Conservation (phyloP, 1,140 invertebrate genomes). For the Plutomurus gul region DNA sequence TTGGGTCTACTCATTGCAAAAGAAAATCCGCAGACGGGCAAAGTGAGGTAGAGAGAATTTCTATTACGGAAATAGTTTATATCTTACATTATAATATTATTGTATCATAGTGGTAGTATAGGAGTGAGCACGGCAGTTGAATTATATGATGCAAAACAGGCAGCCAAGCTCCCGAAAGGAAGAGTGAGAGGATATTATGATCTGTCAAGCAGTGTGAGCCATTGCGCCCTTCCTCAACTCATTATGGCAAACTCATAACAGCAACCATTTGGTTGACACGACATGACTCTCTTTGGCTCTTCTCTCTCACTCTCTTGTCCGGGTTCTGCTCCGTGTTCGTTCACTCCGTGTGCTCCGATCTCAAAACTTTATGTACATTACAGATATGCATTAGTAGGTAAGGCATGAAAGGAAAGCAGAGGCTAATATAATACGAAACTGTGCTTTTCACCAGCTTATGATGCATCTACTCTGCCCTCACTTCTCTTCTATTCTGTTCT, state of each 20-base stretch:
- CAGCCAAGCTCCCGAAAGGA: background rate
- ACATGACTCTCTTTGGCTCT: constrained; percentile 33
- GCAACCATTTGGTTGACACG: constrained; percentile 47
- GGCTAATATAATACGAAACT: constrained; percentile 14
- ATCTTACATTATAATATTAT: constrained; percentile 8
- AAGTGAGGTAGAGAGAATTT: no score
- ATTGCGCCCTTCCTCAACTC: constrained; percentile 43
- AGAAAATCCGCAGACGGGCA: background rate
- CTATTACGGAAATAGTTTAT: constrained; percentile 14
- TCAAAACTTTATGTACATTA: no score
- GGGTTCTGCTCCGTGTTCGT: no score
- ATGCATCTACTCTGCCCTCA: background rate
- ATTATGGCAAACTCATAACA: constrained; percentile 49
- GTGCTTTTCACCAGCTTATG: background rate
- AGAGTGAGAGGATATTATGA: constrained; percentile 31
- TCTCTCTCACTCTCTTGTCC: background rate
- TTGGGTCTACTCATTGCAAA: background rate
- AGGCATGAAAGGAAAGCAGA: background rate
- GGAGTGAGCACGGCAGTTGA: background rate
- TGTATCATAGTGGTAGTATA: background rate
- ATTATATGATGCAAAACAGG: constrained; percentile 18
- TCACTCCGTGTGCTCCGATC: no score
- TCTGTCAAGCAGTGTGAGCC: constrained; percentile 44
- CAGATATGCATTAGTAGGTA: no score
- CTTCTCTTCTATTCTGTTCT: background rate